Evolutionary conservation across 2,797 vertebrate species (phyloP).

Genomic region (Pseudochromis fuscus): DNA sequence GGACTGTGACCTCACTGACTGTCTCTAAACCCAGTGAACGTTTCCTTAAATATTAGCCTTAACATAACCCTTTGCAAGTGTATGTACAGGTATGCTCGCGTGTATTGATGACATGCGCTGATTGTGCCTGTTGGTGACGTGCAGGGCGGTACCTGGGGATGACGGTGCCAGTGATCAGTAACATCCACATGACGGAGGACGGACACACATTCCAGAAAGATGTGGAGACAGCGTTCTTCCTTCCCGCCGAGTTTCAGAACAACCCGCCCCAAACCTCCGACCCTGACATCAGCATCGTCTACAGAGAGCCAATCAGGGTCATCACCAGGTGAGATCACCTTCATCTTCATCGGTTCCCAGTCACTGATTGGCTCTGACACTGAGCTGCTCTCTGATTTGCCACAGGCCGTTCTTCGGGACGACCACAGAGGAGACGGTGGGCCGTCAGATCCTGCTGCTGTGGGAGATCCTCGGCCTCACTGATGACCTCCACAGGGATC

Average conservation of each 20-base stretch:
- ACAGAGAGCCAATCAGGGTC: constrained; percentile 82
- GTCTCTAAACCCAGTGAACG: too few relatives aligned
- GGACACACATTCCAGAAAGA: constrained; percentile 78
- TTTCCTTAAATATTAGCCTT: too few relatives aligned
- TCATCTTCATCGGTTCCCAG: too few relatives aligned
- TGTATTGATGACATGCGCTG: too few relatives aligned
- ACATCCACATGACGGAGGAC: constrained; percentile 82
- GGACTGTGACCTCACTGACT: too few relatives aligned
- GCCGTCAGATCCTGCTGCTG: constrained; percentile 81
- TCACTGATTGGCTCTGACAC: too few relatives aligned
- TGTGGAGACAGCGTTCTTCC: constrained; percentile 84
- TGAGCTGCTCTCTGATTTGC: constrained; percentile 42
- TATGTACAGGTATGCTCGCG: too few relatives aligned
- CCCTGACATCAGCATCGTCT: constrained; percentile 82
- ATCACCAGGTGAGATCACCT: constrained; percentile 80
- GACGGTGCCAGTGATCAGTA: constrained; percentile 87
- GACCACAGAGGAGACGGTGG: constrained; percentile 88
- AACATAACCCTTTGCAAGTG: too few relatives aligned
- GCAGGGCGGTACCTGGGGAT: constrained; percentile 87
- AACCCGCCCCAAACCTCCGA: constrained; percentile 80
- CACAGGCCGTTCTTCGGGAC: constrained; percentile 83
- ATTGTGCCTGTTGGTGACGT: not conserved
- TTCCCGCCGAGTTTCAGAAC: constrained; percentile 84
- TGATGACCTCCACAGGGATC: constrained; percentile 66
- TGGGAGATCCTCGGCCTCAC: constrained; percentile 84